These are phyloP conservation scores for Aulostomus chinensis DNA, from an alignment of 2,797 vertebrate genomes.

Conservation along the genomic window DNA sequence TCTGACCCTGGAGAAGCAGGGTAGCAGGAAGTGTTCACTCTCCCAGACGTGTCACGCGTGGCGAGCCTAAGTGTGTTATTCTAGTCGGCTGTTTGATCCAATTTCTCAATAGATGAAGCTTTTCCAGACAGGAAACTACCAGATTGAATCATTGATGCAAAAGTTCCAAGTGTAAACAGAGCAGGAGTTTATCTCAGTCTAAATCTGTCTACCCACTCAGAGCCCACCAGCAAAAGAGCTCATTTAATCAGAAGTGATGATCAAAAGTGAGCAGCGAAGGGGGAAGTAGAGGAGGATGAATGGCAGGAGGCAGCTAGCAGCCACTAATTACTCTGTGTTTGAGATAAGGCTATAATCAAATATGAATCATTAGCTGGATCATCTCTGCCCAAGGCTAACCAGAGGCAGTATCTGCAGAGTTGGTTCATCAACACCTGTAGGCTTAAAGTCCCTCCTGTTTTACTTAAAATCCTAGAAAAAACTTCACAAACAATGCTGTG, in stretches of 20 bases:
- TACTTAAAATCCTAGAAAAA: background rate
- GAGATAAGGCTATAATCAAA: constrained; percentile 1
- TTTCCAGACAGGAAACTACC: background rate
- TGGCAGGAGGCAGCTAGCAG: background rate
- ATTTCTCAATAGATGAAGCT: background rate
- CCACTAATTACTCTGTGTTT: constrained; percentile 10
- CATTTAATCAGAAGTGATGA: constrained; percentile 5
- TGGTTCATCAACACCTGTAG: background rate
- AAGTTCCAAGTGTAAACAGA: background rate
- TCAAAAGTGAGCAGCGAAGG: constrained; percentile 5
- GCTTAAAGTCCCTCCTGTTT: background rate
- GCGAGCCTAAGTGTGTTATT: no score
- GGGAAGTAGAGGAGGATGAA: background rate
- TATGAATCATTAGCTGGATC: background rate
- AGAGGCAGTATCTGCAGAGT: background rate
- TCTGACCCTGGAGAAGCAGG: no score
- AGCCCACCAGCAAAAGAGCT: constrained; percentile 7
- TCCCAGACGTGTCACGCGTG: no score
- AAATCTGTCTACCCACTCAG: background rate
- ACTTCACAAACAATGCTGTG: background rate
- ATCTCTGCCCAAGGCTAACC: background rate
- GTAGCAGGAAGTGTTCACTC: no score
- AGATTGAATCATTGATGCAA: background rate
- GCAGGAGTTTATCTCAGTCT: background rate
- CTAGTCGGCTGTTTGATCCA: no score